phyloP scores from a whole-genome alignment of 2,797 vertebrate species.

The Danio tinwini region DNA sequence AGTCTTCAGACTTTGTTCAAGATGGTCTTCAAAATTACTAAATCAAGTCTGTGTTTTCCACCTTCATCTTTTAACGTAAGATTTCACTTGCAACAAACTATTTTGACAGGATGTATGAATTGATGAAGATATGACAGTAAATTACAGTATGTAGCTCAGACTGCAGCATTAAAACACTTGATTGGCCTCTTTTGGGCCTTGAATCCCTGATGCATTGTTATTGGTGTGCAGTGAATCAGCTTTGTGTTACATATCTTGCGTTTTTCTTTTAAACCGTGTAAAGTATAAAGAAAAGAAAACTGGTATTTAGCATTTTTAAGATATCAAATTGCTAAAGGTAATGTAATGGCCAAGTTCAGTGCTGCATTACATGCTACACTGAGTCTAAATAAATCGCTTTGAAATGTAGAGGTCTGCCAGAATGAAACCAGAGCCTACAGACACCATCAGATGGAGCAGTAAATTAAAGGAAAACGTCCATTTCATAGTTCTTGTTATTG shows the following conservation, averaged over 20 bases:
- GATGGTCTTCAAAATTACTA: neutral
- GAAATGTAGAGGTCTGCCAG: neutral
- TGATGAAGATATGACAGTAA: no score
- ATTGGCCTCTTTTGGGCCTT: neutral
- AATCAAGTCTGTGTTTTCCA: no score
- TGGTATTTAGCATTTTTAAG: neutral
- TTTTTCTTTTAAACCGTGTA: slow-evolving; percentile 24
- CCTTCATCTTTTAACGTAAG: no score
- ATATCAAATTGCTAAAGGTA: neutral
- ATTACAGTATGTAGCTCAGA: neutral
- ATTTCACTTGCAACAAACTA: neutral
- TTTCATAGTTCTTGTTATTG: slow-evolving; percentile 8
- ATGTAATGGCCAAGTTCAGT: neutral
- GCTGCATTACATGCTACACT: neutral
- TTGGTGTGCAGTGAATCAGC: neutral
- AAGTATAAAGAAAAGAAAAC: slow-evolving; percentile 30
- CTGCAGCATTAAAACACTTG: slow-evolving; percentile 19
- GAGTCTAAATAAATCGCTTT: neutral
- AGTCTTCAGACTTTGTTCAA: neutral
- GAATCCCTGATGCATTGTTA: neutral
- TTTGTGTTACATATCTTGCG: slow-evolving; percentile 23
- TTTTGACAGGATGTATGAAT: no score
- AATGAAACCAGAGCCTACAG: neutral
- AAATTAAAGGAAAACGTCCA: neutral
- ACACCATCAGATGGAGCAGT: neutral